These are phyloP conservation scores for Lagria hirta DNA, from an alignment of 2,888 invertebrate genomes.

Conservation along the genomic window DNA sequence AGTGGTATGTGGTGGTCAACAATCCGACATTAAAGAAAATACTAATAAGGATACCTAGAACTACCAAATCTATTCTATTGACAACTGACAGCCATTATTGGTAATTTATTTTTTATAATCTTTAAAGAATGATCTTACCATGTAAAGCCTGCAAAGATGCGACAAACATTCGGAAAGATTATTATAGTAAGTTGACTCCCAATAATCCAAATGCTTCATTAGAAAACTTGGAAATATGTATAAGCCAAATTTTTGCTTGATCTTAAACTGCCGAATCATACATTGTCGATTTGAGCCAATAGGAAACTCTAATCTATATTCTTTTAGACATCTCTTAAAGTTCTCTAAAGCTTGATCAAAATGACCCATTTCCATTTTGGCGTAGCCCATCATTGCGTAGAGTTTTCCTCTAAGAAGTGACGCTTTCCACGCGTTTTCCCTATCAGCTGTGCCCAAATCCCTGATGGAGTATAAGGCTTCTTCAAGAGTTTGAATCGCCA, in stretches of 20 bases:
- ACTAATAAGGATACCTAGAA: too few species aligned
- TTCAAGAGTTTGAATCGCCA: constrained; percentile 58
- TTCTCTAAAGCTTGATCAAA: constrained; percentile 48
- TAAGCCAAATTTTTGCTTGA: constrained; percentile 40
- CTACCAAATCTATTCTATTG: too few species aligned
- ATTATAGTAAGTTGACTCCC: constrained; percentile 52
- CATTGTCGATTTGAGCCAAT: constrained; percentile 21
- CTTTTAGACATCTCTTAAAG: constrained; percentile 49
- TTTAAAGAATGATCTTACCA: constrained; percentile 40
- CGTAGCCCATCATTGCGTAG: constrained; percentile 52
- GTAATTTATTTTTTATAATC: too few species aligned
- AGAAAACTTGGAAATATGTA: constrained; percentile 40
- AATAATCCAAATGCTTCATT: constrained; percentile 41
- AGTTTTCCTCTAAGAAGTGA: constrained; percentile 53
- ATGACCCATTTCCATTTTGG: constrained; percentile 52
- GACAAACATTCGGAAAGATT: constrained; percentile 54
- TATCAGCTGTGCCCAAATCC: constrained; percentile 27
- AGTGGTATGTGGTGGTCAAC: too few species aligned
- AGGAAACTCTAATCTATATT: constrained; percentile 53
- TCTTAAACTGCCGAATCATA: too few species aligned
- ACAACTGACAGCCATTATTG: too few species aligned
- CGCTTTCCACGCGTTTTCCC: constrained; percentile 48
- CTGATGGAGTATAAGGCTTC: constrained; percentile 51
- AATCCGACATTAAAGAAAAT: too few species aligned
- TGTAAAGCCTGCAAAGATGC: constrained; percentile 51